Evolutionary conservation across 2,888 invertebrate genomes (phyloP), one percentile per base, ranked within the genome.

Genomic region (Ligdia adustata): DNA sequence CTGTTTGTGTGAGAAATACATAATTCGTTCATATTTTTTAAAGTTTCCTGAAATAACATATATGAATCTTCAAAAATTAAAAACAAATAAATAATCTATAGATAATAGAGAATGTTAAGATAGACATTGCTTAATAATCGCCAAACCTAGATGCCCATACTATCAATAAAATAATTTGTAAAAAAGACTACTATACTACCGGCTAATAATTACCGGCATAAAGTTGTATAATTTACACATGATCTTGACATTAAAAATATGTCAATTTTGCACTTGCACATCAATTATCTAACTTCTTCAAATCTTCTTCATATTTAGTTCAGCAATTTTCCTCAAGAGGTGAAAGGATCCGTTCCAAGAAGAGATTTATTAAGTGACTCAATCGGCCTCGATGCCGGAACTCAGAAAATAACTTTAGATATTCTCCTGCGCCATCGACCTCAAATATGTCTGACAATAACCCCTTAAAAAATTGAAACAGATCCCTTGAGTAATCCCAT

Each of bases 1-100:
- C 24, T 40, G 33, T 55, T 52, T 69, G 64, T 82, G 82, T 83
- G 83, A 80, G 83, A 82, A 80, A 73, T 63, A 67, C 60, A 66
- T 70, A 63, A 64, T 60, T 70, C 61, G 28, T 22, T 28, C 27
- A n/a, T 28, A 35, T 27, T 43, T 50, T 50, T 43, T 33, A 49
- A 52, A 43, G 14, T 48, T 49, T 49, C 33, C 42, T 49, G 42
- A 38, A 38, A 43, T 16, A 24, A 5, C 16, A 37, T n/a, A n/a
- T n/a, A n/a, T n/a, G n/a, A n/a, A n/a, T n/a, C n/a, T n/a, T n/a
- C n/a, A n/a, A n/a, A n/a, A n/a, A n/a, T n/a, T n/a, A n/a, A n/a
- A n/a, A n/a, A n/a, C n/a, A n/a, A n/a, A n/a, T n/a, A n/a, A n/a
- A n/a, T n/a, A n/a, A n/a, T n/a, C n/a, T n/a, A n/a, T n/a, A n/a